Conservation (phyloP, 2,797 vertebrate species). For the Acropternis orthonyx region DNA sequence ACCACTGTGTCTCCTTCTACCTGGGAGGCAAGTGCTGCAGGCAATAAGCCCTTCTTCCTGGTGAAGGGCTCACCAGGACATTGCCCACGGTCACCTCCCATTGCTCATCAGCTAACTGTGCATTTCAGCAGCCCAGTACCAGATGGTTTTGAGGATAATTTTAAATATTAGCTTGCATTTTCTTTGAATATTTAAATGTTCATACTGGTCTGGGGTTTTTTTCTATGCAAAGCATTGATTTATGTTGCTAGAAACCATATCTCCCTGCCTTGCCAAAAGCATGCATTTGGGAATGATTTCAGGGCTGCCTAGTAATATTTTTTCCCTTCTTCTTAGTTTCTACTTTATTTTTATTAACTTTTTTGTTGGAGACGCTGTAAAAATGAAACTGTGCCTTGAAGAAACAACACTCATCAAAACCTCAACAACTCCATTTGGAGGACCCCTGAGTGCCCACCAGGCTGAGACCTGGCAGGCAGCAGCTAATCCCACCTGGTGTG, state of each 20-base stretch:
- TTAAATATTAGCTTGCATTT: background rate
- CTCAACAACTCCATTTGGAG: background rate
- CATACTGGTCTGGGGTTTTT: background rate
- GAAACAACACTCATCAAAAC: constrained; percentile 11
- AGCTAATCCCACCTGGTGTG: background rate
- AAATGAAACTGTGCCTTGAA: background rate
- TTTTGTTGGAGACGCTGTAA: constrained; percentile 7
- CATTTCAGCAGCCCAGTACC: background rate
- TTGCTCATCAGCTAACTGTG: background rate
- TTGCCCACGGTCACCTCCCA: background rate
- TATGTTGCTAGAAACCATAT: constrained; percentile 25
- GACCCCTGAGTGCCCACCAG: background rate
- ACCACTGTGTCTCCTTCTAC: accelerated
- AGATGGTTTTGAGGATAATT: background rate
- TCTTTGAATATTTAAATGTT: constrained; percentile 25
- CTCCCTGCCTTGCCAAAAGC: constrained; percentile 50
- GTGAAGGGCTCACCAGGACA: background rate
- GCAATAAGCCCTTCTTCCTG: background rate
- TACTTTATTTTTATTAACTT: constrained; percentile 57
- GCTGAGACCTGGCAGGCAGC: background rate
- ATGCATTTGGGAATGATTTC: constrained; percentile 49
- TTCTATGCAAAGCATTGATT: background rate
- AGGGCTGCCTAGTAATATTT: constrained; percentile 2
- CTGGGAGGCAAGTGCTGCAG: background rate
- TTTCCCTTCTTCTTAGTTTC: constrained; percentile 10